Base-by-base conservation (phyloP, 2,888 invertebrate genomes). In the Drosophila vallismaia region DNA sequence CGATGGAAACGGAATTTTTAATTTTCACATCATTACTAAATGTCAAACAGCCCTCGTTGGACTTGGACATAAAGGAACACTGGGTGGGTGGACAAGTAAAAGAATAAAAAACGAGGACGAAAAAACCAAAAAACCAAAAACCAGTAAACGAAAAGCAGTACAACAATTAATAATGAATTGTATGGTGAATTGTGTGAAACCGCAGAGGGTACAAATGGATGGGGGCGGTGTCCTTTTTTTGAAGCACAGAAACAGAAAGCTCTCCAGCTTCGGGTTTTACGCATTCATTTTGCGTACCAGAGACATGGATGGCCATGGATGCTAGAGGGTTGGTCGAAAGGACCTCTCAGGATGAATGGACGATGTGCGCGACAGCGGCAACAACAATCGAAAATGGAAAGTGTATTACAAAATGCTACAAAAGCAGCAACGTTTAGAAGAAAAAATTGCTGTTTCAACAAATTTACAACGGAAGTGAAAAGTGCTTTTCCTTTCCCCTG, bases 151-250 rank as follows among this genome's bases (percentile, higher is more conserved):
- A 62, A 79, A 79, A 71, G 68, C 76, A 75, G 74, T 75, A 85
- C 77, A 84, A 79, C 82, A 88, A 88, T 86, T 88, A 88, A 88
- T 87, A 88, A 88, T 88, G 86, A 86, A 88, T 86, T 83, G 84
- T 80, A 79, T 84, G 79, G 82, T 80, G 84, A 77, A 82, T 84
- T 87, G 87, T 82, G 84, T 67, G 68, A 73, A 80, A 76, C 84
- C 86, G 58, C 82, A 76, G 54, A 75, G 68, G 55, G 69, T 9
- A 8, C 6, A 14, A 24, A 33, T 14, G 9, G 24, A 5, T 1
- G 33, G 2, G 46, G 9, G 31, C 12, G 49, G 14, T 19, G 8
- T 9, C 12, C 31, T 48, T 36, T 49, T 49, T 10, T n/a, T 2
- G 7, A 10, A n/a, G n/a, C 4, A 10, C 19, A 19, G 19, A 19